phyloP scores from a whole-genome alignment of 2,113 vertebrate species.

The Astatoreochromis straeleni region DNA sequence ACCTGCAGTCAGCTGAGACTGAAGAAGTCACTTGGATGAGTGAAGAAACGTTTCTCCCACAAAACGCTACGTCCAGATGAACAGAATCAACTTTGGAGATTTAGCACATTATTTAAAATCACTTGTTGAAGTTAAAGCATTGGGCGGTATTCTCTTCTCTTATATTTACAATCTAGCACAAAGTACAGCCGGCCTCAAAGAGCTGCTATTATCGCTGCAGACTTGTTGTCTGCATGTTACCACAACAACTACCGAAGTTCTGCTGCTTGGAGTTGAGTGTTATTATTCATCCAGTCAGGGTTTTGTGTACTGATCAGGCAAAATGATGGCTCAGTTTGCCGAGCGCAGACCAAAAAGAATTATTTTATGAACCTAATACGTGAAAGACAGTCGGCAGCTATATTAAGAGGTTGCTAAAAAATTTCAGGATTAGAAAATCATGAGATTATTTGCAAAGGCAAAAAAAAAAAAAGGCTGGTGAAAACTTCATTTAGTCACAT shows the following conservation, averaged over 20 bases:
- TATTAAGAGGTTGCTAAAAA: not conserved
- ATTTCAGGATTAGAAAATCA: too few relatives aligned
- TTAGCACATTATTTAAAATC: not conserved
- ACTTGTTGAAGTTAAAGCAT: not conserved
- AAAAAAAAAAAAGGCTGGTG: not conserved
- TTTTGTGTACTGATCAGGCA: not conserved
- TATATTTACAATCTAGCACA: not conserved
- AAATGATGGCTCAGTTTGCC: not conserved
- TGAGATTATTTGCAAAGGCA: not conserved
- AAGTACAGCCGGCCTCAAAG: not conserved
- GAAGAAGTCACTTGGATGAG: not conserved
- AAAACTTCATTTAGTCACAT: not conserved
- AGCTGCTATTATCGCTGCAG: not conserved
- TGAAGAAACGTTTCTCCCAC: accelerated
- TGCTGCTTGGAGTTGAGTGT: not conserved
- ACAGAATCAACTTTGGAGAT: not conserved
- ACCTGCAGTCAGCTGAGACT: not conserved
- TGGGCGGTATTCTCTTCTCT: not conserved
- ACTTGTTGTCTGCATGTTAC: not conserved
- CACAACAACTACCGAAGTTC: not conserved
- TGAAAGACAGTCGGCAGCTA: not conserved
- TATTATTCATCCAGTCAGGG: not conserved
- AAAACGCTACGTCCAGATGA: not conserved
- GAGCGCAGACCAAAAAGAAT: not conserved
- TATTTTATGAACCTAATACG: not conserved